Evolutionary conservation across 2,888 invertebrate genomes (phyloP).

Genomic region (Luperina testacea): DNA sequence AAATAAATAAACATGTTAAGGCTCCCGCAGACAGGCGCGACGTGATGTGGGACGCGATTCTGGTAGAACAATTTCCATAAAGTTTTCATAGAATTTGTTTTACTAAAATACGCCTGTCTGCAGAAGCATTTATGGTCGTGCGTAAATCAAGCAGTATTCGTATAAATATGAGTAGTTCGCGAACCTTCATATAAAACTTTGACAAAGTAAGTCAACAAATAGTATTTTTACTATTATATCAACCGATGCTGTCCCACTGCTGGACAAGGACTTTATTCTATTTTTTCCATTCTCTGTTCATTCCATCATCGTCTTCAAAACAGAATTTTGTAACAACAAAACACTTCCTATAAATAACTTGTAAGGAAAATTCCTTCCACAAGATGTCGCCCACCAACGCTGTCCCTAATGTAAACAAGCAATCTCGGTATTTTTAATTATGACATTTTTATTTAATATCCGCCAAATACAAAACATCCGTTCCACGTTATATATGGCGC

Average conservation of each 20-base stretch:
- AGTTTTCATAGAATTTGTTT: not conserved
- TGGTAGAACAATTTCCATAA: not conserved
- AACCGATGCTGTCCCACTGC: not conserved
- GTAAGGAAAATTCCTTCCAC: conserved; percentile 10
- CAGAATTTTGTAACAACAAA: not conserved
- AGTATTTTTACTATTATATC: not conserved
- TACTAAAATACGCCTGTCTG: not conserved
- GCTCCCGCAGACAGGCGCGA: not conserved
- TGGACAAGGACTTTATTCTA: not conserved
- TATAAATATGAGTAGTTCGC: not conserved
- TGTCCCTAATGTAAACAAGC: conserved; percentile 50
- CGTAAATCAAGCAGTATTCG: not conserved
- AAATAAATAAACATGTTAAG: too few relatives aligned
- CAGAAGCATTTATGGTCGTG: not conserved
- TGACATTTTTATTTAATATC: conserved; percentile 60
- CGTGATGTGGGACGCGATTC: not conserved
- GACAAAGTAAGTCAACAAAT: not conserved
- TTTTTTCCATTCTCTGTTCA: not conserved
- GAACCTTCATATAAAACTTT: not conserved
- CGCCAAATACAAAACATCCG: conserved; percentile 80
- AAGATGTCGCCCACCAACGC: conserved; percentile 11
- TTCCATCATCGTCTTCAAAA: not conserved
- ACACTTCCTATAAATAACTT: conserved; percentile 14
- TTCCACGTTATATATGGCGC: conserved; percentile 81
- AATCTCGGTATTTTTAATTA: conserved; percentile 59